Conservation (phyloP, 1,140 invertebrate genomes). For the Hypothenemus hampei region DNA sequence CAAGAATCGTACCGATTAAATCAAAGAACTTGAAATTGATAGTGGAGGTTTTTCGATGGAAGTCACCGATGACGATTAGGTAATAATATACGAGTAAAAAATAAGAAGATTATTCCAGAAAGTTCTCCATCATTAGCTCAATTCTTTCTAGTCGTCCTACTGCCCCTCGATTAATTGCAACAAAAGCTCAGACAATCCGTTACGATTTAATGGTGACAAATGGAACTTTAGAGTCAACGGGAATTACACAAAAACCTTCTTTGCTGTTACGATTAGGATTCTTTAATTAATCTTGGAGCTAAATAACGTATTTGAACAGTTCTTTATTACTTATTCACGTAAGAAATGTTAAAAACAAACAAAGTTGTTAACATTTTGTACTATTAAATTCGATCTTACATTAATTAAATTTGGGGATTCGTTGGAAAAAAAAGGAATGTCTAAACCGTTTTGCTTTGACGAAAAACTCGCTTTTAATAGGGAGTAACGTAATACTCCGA, state of each 20-base stretch:
- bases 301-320: no score
- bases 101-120: not conserved
- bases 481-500: not conserved
- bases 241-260: no score
- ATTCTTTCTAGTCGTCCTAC: not conserved
- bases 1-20: not conserved
- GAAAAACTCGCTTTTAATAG: constrained; percentile 11
- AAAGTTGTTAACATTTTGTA: no score
- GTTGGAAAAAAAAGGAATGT: not conserved
- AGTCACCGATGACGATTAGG: no score
- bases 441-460: constrained; percentile 5
- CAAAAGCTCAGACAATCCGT: not conserved
- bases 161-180: not conserved
- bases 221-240: constrained; percentile 3
- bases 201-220: constrained; percentile 10
- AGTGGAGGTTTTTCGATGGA: no score
- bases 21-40: no score
- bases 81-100: no score
- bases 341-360: no score
- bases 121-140: not conserved
- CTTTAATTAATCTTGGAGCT: no score
- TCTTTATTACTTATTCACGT: no score
- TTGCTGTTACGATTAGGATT: no score
- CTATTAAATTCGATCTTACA: constrained; percentile 4
- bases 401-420: constrained; percentile 12